These are phyloP conservation scores for Menidia menidia DNA, from an alignment of 2,797 vertebrate genomes.

Conservation along the genomic window DNA sequence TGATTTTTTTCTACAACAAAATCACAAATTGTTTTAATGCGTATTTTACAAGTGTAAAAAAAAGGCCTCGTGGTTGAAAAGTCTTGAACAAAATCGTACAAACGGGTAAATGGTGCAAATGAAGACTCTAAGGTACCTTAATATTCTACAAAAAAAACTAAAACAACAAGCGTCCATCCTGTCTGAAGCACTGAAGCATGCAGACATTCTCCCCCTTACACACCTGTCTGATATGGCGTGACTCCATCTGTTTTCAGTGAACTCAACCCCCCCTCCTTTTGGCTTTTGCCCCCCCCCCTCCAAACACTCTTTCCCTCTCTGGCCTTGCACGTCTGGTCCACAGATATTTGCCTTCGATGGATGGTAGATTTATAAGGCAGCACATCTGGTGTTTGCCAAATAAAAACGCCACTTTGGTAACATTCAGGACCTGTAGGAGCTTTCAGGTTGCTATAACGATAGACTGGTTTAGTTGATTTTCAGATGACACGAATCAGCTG, in stretches of 20 bases:
- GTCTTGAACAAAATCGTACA: too few relatives aligned
- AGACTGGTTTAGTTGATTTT: conserved; percentile 33
- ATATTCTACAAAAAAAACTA: too few relatives aligned
- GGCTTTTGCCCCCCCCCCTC: conserved; percentile 29
- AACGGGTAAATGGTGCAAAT: too few relatives aligned
- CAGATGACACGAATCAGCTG: conserved; percentile 52
- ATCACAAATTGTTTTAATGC: not conserved
- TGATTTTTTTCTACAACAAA: not conserved
- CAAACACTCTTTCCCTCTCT: conserved; percentile 31
- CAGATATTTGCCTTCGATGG: conserved; percentile 56
- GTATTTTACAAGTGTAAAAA: not conserved
- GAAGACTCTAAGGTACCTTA: too few relatives aligned
- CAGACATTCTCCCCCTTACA: conserved; percentile 24
- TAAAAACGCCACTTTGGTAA: conserved; percentile 78
- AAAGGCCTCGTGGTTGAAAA: too few relatives aligned
- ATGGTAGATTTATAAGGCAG: conserved; percentile 76
- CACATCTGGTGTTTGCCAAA: conserved; percentile 75
- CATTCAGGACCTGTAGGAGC: conserved; percentile 54
- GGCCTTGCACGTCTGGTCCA: conserved; percentile 39
- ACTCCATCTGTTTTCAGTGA: conserved; percentile 39
- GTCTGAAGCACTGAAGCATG: too few relatives aligned
- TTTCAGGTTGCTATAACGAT: conserved; percentile 57
- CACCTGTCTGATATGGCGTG: conserved; percentile 13
- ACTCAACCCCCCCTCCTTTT: conserved; percentile 15
- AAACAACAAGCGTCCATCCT: too few relatives aligned